Conservation (phyloP, 2,888 invertebrate species). For the Amblyjoppa proteus region DNA sequence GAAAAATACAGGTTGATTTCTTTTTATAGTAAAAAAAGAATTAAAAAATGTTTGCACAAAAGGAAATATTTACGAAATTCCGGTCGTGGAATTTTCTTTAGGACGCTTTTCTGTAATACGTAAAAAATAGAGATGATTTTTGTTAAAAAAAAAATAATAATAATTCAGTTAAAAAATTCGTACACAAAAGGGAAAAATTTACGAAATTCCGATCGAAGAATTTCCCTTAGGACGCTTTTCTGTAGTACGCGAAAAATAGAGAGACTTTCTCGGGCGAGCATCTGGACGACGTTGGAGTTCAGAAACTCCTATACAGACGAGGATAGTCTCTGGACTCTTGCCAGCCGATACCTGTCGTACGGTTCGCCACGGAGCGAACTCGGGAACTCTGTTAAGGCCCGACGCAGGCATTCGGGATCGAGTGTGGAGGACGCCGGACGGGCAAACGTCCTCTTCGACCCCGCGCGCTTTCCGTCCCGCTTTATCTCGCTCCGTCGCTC, state of each 20-base stretch:
- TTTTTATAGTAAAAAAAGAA: too few species aligned
- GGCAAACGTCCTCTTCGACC: conserved; percentile 26
- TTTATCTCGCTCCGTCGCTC: not conserved
- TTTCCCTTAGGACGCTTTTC: too few species aligned
- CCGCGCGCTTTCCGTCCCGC: conserved; percentile 21
- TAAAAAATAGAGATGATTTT: too few species aligned
- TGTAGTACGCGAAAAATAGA: not conserved
- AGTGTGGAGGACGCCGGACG: not conserved
- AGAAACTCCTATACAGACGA: conserved; percentile 36
- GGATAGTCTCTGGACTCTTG: conserved; percentile 21
- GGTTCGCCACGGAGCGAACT: conserved; percentile 3
- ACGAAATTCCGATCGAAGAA: too few species aligned
- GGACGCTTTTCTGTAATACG: too few species aligned
- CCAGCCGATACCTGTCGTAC: conserved; percentile 29
- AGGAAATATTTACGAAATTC: too few species aligned
- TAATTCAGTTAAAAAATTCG: not conserved
- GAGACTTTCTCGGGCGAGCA: not conserved
- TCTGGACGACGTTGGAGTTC: conserved; percentile 39
- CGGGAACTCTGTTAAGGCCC: not conserved
- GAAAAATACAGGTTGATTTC: not conserved
- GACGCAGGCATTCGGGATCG: conserved; percentile 22
- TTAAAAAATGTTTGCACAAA: too few species aligned
- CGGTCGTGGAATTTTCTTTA: too few species aligned
- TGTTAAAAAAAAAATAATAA: too few species aligned
- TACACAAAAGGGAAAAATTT: not conserved